Evolutionary conservation across 2,113 vertebrate genomes (phyloP).

Genomic region (Cranoglanis bouderius): DNA sequence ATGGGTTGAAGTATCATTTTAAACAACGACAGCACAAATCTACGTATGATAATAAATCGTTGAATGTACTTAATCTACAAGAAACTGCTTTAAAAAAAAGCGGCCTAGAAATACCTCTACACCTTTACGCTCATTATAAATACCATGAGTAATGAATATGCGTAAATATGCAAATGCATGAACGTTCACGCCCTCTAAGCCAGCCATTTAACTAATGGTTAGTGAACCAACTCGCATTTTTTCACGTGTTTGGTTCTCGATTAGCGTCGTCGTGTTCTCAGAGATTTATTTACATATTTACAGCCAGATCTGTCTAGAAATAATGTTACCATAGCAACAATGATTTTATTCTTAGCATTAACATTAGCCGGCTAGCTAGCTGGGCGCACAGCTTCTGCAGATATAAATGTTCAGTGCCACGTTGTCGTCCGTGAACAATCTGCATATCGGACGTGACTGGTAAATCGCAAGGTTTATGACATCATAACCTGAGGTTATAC

Average conservation of each 20-base stretch:
- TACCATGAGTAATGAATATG: not conserved
- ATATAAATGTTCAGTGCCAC: too few species aligned
- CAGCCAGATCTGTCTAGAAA: not conserved
- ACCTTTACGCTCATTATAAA: not conserved
- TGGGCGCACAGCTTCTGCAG: not conserved
- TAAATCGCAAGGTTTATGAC: not conserved
- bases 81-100: not conserved
- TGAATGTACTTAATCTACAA: too few species aligned
- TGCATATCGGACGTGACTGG: not conserved
- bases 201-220: not conserved
- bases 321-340: not conserved
- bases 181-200: not conserved
- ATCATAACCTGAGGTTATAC: not conserved
- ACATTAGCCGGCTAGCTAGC: not conserved
- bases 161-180: not conserved
- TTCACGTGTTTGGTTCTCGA: too few species aligned
- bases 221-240: not conserved
- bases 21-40: not conserved
- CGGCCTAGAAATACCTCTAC: too few species aligned
- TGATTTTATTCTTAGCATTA: too few species aligned
- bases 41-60: not conserved
- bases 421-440: too few species aligned
- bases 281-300: too few species aligned
- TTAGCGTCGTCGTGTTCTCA: too few species aligned
- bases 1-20: not conserved